phyloP scores from a whole-genome alignment of 2,888 invertebrate genomes.

The Thecophora atra region DNA sequence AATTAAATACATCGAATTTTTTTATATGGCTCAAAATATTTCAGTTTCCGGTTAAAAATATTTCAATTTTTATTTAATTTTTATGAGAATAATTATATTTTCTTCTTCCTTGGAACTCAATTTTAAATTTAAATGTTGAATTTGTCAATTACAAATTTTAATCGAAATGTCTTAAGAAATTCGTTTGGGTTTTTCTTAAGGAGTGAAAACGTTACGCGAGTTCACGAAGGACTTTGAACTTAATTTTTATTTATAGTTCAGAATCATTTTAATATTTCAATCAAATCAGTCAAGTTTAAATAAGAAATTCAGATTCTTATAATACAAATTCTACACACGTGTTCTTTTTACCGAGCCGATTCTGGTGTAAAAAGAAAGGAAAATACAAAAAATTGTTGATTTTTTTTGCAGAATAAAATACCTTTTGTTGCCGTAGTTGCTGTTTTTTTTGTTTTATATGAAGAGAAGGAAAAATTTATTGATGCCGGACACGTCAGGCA shows the following conservation, averaged over 20 bases:
- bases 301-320: background rate
- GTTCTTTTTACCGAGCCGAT: background rate
- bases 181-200: too few relatives aligned
- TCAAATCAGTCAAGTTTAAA: background rate
- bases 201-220: too few relatives aligned
- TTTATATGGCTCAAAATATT: too few relatives aligned
- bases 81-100: too few relatives aligned
- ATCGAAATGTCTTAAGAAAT: too few relatives aligned
- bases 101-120: too few relatives aligned
- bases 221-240: background rate
- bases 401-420: background rate
- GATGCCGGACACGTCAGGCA: constrained; percentile 23
- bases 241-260: background rate
- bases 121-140: too few relatives aligned
- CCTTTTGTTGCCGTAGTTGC: background rate
- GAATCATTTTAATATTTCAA: background rate
- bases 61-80: too few relatives aligned
- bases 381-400: too few relatives aligned
- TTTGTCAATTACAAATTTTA: too few relatives aligned
- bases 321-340: constrained; percentile 30
- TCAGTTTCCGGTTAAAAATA: too few relatives aligned
- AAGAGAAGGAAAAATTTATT: constrained; percentile 20
- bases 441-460: background rate
- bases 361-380: background rate
- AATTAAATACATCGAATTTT: too few relatives aligned